These are phyloP conservation scores for Macroteleia sp. DNA, from an alignment of 2,888 invertebrate genomes.

Conservation along the genomic window DNA sequence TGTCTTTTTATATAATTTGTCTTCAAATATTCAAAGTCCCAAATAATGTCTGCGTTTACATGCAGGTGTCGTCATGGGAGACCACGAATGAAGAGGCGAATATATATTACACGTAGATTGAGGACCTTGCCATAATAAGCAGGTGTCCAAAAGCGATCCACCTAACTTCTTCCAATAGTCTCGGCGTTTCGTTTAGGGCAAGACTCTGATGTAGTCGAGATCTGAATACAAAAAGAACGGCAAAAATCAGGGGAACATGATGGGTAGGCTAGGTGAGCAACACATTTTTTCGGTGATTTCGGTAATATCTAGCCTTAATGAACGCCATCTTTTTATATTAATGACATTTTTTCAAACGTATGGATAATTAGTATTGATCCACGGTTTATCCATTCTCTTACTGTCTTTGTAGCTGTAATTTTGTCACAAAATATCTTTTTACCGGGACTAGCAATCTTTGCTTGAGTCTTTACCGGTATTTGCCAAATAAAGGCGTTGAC, in stretches of 20 bases:
- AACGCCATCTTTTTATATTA: constrained; percentile 71
- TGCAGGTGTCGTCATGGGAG: constrained; percentile 76
- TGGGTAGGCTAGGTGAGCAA: constrained; percentile 2
- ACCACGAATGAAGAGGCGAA: constrained; percentile 33
- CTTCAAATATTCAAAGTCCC: constrained; percentile 74
- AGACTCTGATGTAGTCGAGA: constrained; percentile 23
- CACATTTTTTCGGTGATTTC: constrained; percentile 54
- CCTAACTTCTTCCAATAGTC: constrained; percentile 12
- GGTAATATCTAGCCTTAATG: constrained; percentile 65
- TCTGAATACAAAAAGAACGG: constrained; percentile 28
- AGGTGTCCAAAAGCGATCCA: constrained; percentile 54
- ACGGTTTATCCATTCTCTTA: too few relatives aligned
- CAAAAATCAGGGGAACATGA: not conserved
- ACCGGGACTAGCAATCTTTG: too few relatives aligned
- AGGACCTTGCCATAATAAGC: constrained; percentile 40
- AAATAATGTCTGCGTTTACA: constrained; percentile 76
- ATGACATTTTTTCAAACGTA: too few relatives aligned
- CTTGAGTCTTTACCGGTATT: too few relatives aligned
- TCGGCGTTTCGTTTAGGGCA: constrained; percentile 9
- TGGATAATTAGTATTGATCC: too few relatives aligned
- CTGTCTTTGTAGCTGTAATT: too few relatives aligned
- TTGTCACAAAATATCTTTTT: too few relatives aligned
- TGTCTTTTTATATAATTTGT: constrained; percentile 35
- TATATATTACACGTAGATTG: constrained; percentile 23
- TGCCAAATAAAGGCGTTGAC: too few relatives aligned